Evolutionary conservation across 2,888 invertebrate genomes (phyloP).

Genomic region (Pinctada fucata): DNA sequence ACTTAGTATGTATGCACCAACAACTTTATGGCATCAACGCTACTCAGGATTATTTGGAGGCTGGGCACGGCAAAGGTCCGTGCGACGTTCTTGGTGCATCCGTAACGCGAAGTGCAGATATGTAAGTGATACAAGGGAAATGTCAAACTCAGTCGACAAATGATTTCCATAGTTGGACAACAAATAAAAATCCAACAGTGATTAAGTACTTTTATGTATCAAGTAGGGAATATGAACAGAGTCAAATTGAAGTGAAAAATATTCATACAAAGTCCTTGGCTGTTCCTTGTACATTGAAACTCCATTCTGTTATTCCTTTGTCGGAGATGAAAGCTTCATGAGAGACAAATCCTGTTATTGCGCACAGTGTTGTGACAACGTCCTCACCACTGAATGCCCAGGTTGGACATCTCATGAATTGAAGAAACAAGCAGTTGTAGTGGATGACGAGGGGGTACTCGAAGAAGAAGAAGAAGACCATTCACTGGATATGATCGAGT

Average conservation of each 20-base stretch:
- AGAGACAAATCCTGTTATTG: background rate
- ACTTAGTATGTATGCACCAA: slow-evolving; percentile 4
- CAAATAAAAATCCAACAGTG: background rate
- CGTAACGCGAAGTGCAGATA: background rate
- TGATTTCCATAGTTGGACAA: background rate
- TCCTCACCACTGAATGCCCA: background rate
- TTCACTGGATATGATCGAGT: background rate
- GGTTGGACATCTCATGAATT: background rate
- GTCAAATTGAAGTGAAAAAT: background rate
- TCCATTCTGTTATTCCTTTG: background rate
- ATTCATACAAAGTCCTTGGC: background rate
- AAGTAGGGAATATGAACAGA: background rate
- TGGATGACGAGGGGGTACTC: background rate
- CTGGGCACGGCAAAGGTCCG: slow-evolving; percentile 7
- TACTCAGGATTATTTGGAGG: slow-evolving; percentile 3
- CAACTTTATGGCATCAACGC: background rate
- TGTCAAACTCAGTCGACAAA: background rate
- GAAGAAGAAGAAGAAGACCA: background rate
- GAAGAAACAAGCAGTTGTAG: background rate
- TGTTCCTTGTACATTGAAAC: background rate
- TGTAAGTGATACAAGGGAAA: background rate
- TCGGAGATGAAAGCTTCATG: no score
- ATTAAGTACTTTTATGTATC: background rate
- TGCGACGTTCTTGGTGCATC: slow-evolving; percentile 2
- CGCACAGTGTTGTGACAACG: background rate